Conservation (phyloP, 2,797 vertebrate genomes). For the Ctenosaura bakeri region DNA sequence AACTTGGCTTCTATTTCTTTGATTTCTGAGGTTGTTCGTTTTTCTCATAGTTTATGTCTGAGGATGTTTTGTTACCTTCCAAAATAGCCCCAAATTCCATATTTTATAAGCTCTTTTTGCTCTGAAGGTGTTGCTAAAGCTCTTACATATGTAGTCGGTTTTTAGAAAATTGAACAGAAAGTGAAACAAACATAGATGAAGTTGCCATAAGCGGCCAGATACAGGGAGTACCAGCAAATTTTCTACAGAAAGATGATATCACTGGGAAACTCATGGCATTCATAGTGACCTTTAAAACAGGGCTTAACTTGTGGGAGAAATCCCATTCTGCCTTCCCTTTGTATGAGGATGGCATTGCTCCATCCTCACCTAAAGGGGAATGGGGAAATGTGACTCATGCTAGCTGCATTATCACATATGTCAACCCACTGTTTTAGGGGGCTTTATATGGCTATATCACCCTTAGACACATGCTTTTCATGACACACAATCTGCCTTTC, state of each 20-base stretch:
- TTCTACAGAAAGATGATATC: background rate
- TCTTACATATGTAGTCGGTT: background rate
- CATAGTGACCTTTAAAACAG: background rate
- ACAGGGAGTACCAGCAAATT: background rate
- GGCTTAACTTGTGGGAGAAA: background rate
- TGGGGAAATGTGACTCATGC: background rate
- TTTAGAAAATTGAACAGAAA: background rate
- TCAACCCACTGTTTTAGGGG: background rate
- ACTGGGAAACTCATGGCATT: background rate
- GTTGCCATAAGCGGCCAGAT: background rate
- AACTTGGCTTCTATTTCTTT: background rate
- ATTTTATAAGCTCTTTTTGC: background rate
- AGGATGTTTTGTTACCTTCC: background rate
- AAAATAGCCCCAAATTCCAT: background rate
- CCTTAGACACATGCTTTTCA: background rate
- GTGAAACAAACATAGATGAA: background rate
- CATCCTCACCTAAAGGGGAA: background rate
- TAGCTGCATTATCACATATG: background rate
- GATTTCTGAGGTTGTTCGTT: background rate
- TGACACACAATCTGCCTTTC: background rate
- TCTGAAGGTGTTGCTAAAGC: background rate
- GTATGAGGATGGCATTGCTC: background rate
- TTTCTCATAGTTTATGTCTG: background rate
- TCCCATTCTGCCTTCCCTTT: background rate
- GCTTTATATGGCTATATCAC: background rate